These are phyloP conservation scores for Stichodactyla mertensii DNA, from an alignment of 64 coral and sea anemone genomes.

Conservation along the genomic window DNA sequence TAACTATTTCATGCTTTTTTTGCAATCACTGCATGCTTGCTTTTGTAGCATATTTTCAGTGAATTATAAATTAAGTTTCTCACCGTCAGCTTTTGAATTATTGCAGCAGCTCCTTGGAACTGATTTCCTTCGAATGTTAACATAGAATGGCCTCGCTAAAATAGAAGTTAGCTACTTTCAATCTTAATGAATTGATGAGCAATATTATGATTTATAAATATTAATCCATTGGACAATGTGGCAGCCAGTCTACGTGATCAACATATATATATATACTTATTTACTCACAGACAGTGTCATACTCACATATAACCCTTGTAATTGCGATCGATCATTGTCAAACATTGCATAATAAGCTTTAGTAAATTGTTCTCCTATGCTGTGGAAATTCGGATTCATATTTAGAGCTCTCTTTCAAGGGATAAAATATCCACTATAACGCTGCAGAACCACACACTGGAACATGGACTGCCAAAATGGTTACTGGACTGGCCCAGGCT, in stretches of 20 bases:
- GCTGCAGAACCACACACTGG: background rate
- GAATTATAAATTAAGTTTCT: background rate
- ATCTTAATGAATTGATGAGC: too few species aligned
- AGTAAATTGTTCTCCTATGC: conserved; percentile 37
- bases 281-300: too few species aligned
- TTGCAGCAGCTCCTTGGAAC: conserved; percentile 35
- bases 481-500: background rate
- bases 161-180: too few species aligned
- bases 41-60: too few species aligned
- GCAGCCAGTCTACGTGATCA: too few species aligned
- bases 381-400: conserved; percentile 53
- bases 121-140: conserved; percentile 74
- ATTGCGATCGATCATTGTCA: conserved; percentile 34
- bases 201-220: too few species aligned
- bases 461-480: background rate
- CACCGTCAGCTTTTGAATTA: conserved; percentile 51
- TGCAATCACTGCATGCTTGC: too few species aligned
- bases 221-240: background rate
- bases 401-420: background rate
- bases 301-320: conserved; percentile 65
- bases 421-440: background rate
- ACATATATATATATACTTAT: background rate
- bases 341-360: conserved; percentile 45
- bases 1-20: too few species aligned
- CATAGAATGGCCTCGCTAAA: conserved; percentile 40